Conservation (phyloP, 2,797 vertebrate species). For the Corythornis leucogaster region DNA sequence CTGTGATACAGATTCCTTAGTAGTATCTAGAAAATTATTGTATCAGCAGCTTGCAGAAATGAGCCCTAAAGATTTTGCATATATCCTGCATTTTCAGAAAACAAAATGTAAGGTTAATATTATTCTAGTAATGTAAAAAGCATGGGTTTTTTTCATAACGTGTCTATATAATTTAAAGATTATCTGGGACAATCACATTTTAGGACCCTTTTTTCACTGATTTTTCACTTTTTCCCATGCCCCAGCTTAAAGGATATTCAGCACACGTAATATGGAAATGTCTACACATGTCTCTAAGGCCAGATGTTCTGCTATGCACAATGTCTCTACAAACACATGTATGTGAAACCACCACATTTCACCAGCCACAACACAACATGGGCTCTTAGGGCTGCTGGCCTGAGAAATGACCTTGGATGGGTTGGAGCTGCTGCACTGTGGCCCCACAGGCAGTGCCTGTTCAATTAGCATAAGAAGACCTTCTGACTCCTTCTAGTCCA, state of each 20-base stretch:
- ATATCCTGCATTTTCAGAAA: background rate
- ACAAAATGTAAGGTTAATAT: background rate
- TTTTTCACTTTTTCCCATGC: background rate
- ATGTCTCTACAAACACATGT: background rate
- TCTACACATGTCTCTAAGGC: background rate
- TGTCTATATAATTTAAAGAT: background rate
- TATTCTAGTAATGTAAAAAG: background rate
- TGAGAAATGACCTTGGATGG: background rate
- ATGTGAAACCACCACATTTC: background rate
- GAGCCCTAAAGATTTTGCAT: background rate
- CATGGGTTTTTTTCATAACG: background rate
- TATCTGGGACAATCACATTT: background rate
- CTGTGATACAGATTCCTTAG: background rate
- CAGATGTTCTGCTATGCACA: background rate
- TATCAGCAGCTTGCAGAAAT: background rate
- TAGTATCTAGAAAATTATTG: background rate
- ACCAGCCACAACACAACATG: background rate
- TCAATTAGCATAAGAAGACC: background rate
- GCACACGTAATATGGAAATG: background rate
- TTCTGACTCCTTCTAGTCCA: background rate
- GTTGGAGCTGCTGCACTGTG: background rate
- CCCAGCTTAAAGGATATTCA: background rate
- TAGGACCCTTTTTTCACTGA: background rate
- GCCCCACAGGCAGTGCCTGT: fast-evolving
- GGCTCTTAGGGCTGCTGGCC: background rate